Evolutionary conservation across 2,113 vertebrate species (phyloP).

Genomic region (Bolborhynchus lineola): DNA sequence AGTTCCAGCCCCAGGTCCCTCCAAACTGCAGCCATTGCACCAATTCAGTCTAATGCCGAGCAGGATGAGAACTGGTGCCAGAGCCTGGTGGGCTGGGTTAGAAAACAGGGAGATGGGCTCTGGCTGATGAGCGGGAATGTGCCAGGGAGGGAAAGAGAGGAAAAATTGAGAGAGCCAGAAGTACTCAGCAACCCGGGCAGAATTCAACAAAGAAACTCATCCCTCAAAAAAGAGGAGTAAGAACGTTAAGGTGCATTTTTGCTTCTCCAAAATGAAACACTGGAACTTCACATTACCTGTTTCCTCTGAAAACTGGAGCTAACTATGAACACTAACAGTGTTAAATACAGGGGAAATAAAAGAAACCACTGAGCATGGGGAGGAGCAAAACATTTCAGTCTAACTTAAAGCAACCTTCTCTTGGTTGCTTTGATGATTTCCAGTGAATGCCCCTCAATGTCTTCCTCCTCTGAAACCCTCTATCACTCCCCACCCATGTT

Average conservation of each 20-base stretch:
- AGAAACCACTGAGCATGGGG: neutral
- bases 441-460: neutral
- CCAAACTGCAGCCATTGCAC: neutral
- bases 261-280: neutral
- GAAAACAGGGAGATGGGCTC: neutral
- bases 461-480: neutral
- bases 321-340: neutral
- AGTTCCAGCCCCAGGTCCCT: neutral
- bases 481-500: neutral
- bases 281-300: neutral
- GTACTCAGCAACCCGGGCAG: neutral
- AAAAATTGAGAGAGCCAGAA: neutral
- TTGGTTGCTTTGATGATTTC: neutral
- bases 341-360: slow-evolving; percentile 38
- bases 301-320: neutral
- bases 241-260: neutral
- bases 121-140: neutral
- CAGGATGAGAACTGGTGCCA: neutral
- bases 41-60: accelerated
- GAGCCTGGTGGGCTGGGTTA: neutral
- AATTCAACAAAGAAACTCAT: neutral
- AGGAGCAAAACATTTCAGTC: slow-evolving; percentile 3
- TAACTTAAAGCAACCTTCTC: neutral
- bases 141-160: neutral
- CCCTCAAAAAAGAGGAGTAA: neutral